Percentiles rank a stretch among this genome's conserved stretches.
phyloP scores from a whole-genome alignment of 2,888 invertebrate species.

The Ophraella communa region DNA sequence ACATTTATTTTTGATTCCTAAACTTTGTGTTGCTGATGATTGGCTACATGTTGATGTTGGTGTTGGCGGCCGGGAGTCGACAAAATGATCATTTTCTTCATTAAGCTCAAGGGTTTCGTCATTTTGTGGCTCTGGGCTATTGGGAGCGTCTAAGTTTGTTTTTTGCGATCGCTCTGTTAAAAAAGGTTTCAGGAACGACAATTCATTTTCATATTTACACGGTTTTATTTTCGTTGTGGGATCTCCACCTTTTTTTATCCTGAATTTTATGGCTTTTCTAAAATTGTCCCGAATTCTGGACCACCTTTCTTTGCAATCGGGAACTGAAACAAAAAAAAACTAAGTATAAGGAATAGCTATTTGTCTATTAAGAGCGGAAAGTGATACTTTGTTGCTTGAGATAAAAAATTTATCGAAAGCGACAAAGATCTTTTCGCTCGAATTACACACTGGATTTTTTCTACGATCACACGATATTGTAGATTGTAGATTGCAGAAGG shows the following conservation, averaged over 20 bases:
- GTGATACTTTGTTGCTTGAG: too few species aligned
- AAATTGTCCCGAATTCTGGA: not conserved
- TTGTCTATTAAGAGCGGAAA: too few species aligned
- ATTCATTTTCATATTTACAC: not conserved
- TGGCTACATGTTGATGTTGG: not conserved
- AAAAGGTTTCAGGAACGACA: slow-evolving; percentile 3
- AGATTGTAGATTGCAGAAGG: too few species aligned
- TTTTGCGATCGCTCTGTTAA: not conserved
- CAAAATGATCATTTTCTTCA: not conserved
- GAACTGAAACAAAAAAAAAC: not conserved
- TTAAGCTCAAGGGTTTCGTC: not conserved
- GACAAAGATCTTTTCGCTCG: too few species aligned
- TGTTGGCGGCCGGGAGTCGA: not conserved
- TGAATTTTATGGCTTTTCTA: slow-evolving; percentile 4
- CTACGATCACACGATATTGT: too few species aligned
- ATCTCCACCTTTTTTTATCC: slow-evolving; percentile 6
- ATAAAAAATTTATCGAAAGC: too few species aligned
- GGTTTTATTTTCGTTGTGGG: not conserved
- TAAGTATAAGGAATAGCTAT: too few species aligned
- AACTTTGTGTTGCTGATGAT: not conserved
- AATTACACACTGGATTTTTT: too few species aligned
- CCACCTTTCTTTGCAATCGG: not conserved
- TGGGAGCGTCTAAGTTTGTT: not conserved
- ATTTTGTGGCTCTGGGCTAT: not conserved
- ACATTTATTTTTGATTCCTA: not conserved